Evolutionary conservation across 2,797 vertebrate species (phyloP).

Genomic region (Chaetodon trifasciatus): DNA sequence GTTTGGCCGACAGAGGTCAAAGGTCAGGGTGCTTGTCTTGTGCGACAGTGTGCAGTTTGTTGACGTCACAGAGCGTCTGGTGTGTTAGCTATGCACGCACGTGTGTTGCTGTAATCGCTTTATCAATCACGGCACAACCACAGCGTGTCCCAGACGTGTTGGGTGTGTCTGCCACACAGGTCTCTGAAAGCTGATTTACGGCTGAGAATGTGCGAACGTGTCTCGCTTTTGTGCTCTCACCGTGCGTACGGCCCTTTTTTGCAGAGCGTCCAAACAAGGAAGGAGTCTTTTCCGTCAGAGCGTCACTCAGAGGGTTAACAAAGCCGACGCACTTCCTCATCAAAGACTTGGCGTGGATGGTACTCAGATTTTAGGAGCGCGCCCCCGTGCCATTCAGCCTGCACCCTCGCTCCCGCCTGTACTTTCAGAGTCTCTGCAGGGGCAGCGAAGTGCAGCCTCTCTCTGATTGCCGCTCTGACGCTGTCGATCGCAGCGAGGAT

Average conservation of each 20-base stretch:
- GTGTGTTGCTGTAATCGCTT: slow-evolving; percentile 41
- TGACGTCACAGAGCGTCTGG: not conserved
- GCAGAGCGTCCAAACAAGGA: slow-evolving; percentile 42
- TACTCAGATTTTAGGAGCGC: no score
- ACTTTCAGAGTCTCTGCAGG: slow-evolving; percentile 39
- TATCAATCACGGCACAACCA: slow-evolving; percentile 40
- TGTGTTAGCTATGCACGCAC: not conserved
- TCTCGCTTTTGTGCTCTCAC: slow-evolving; percentile 23
- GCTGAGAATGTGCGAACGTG: slow-evolving; percentile 32
- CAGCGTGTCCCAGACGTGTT: slow-evolving; percentile 5
- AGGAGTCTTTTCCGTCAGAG: slow-evolving; percentile 13
- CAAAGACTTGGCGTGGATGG: slow-evolving; percentile 38
- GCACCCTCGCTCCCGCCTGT: slow-evolving; percentile 24
- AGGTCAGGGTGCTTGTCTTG: slow-evolving; percentile 51
- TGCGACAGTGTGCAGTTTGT: not conserved
- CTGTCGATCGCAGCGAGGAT: slow-evolving; percentile 42
- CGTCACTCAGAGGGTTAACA: slow-evolving; percentile 38
- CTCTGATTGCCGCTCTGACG: slow-evolving; percentile 70
- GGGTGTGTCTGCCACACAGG: no score
- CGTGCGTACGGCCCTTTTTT: slow-evolving; percentile 6
- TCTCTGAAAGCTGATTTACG: no score
- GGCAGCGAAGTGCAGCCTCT: slow-evolving; percentile 22
- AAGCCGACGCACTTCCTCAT: slow-evolving; percentile 45
- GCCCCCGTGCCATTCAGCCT: slow-evolving; percentile 17
- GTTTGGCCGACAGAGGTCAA: no score